Conservation (phyloP, 2,113 vertebrate genomes). For the Ameiurus melas region DNA sequence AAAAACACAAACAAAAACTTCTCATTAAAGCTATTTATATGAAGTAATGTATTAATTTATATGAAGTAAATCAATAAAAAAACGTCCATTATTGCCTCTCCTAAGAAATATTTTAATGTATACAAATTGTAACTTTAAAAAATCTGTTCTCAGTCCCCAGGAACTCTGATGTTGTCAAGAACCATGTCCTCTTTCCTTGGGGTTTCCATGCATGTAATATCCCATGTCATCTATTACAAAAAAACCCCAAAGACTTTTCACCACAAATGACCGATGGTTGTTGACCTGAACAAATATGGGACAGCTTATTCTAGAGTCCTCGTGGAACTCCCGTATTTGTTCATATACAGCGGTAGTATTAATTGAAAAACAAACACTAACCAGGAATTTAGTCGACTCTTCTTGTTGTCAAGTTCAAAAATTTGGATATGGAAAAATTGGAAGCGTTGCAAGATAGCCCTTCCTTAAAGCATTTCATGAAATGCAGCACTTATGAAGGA, state of each 20-base stretch:
- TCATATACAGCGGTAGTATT: not conserved
- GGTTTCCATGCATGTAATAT: not conserved
- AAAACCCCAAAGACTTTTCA: not conserved
- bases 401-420: not conserved
- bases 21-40: not conserved
- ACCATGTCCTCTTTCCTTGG: not conserved
- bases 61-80: too few relatives aligned
- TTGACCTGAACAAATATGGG: not conserved
- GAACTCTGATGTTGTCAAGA: not conserved
- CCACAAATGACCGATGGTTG: not conserved
- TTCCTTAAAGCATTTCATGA: not conserved
- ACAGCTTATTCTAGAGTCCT: not conserved
- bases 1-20: not conserved
- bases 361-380: not conserved
- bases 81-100: not conserved
- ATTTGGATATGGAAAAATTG: not conserved
- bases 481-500: not conserved
- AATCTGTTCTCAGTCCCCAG: not conserved
- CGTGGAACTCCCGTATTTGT: not conserved
- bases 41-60: too few relatives aligned
- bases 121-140: not conserved
- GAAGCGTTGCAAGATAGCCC: not conserved
- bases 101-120: not conserved
- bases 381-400: not conserved
- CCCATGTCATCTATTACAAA: not conserved